Evolutionary conservation across 2,888 invertebrate species (phyloP).

Genomic region (Troides aeacus): DNA sequence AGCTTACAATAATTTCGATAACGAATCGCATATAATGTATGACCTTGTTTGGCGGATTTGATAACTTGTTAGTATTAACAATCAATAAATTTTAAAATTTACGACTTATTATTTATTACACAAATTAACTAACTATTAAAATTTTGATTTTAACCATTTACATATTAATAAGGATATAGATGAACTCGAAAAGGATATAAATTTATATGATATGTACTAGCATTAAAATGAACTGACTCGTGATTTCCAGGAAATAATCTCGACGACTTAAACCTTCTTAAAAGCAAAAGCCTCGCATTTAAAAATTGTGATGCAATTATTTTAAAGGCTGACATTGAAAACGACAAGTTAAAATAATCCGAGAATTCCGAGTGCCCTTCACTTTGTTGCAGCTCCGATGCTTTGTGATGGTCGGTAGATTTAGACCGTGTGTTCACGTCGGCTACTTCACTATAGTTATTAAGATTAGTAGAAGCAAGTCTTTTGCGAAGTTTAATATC

Average conservation of each 20-base stretch:
- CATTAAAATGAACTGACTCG: conserved; percentile 54
- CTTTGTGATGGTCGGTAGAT: conserved; percentile 75
- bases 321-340: conserved; percentile 80
- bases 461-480: neutral
- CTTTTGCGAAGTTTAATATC: neutral
- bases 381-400: conserved; percentile 69
- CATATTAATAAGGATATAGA: conserved; percentile 38
- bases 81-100: conserved; percentile 16
- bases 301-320: conserved; percentile 80
- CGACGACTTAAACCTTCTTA: conserved; percentile 71
- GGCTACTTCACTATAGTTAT: conserved; percentile 51
- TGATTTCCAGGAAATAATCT: conserved; percentile 75
- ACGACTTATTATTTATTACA: conserved; percentile 21
- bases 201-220: neutral
- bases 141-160: conserved; percentile 8
- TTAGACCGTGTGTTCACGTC: conserved; percentile 67
- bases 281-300: conserved; percentile 76
- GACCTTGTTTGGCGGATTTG: conserved; percentile 24
- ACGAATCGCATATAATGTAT: conserved; percentile 11
- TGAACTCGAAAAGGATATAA: neutral
- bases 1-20: conserved; percentile 3
- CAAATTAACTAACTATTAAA: conserved; percentile 32
- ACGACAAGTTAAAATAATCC: conserved; percentile 79
- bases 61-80: neutral
- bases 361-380: conserved; percentile 77